Evolutionary conservation across 1,140 invertebrate genomes (phyloP), one percentile per base, ranked within the genome.

Genomic region (Metopolophium dirhodum): DNA sequence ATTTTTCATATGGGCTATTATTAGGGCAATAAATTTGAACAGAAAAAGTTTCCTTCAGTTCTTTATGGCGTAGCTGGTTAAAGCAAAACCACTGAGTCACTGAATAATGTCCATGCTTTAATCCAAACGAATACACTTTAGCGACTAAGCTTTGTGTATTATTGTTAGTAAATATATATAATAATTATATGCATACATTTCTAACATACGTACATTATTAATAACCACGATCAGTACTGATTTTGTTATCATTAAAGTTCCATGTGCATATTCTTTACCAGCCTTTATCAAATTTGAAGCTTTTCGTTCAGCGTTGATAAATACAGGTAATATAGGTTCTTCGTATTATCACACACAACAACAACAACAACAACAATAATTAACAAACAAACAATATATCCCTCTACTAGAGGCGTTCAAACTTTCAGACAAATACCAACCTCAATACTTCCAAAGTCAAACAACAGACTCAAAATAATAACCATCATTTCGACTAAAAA

Each of bases 401-500:
- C 61, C 14, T n/a, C 61, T 77, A 77, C 30, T 77, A 77, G 61
- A 77, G 4, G 14, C 61, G 30, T 77, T 77, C 14, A 77, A 77
- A 77, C 61, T 77, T 77, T 77, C 61, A 77, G 30, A 77, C 14
- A 77, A 77, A n/a, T 77, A n/a, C n/a, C n/a, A 77, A 77, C 30
- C n/a, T 77, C 14, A 18, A 77, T n/a, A 18, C 30, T 35, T 77
- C n/a, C 61, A n/a, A 77, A 77, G 61, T 77, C 61, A 77, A 77
- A 77, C 61, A 68, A 68, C 61, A 77, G 61, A 77, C 61, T 77
- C 61, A 77, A 77, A 77, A 77, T 77, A 77, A 77, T 77, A n/a
- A 77, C 61, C 14, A 77, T 77, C 61, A 77, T 30, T 77, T 77
- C 14, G 30, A 35, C 61, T 77, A 77, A 77, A 77, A 77, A 77